phyloP scores from a whole-genome alignment of 2,113 vertebrate genomes.

The Brachyistius frenatus region DNA sequence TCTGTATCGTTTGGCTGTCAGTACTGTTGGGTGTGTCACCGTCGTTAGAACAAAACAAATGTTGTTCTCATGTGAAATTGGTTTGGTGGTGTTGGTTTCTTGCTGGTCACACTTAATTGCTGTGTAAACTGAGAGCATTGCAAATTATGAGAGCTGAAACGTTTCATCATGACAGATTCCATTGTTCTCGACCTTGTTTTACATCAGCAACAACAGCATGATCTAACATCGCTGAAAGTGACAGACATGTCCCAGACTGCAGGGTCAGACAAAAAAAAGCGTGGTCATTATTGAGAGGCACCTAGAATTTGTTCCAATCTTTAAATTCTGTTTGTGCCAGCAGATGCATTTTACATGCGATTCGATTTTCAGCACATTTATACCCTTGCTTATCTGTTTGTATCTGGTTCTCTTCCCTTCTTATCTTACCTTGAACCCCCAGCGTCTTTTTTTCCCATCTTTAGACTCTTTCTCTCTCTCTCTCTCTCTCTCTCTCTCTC shows the following conservation, averaged over 20 bases:
- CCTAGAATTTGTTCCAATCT: background rate
- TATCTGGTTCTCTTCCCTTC: background rate
- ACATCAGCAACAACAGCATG: constrained; percentile 17
- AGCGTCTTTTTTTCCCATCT: background rate
- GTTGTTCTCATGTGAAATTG: constrained; percentile 41
- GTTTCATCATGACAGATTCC: constrained; percentile 26
- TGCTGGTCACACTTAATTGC: constrained; percentile 37
- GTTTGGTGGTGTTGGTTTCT: constrained; percentile 27
- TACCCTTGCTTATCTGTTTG: background rate
- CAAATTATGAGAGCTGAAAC: constrained; percentile 24
- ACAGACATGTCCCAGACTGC: background rate
- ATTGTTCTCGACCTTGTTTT: constrained; percentile 14
- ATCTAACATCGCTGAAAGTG: constrained; percentile 14
- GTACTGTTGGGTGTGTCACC: constrained; percentile 50
- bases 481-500: constrained; percentile 34
- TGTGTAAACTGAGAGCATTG: constrained; percentile 15
- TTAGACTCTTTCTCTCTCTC: constrained; percentile 14
- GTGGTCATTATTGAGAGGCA: background rate
- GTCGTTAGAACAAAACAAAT: constrained; percentile 44
- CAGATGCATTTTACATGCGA: background rate
- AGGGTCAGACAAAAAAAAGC: constrained; percentile 16
- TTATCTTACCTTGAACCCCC: constrained; percentile 5
- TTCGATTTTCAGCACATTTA: constrained; percentile 12
- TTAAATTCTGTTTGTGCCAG: background rate
- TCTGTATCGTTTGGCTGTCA: constrained; percentile 29